Conservation (phyloP, 2,888 invertebrate genomes). For the Orthosia incerta region DNA sequence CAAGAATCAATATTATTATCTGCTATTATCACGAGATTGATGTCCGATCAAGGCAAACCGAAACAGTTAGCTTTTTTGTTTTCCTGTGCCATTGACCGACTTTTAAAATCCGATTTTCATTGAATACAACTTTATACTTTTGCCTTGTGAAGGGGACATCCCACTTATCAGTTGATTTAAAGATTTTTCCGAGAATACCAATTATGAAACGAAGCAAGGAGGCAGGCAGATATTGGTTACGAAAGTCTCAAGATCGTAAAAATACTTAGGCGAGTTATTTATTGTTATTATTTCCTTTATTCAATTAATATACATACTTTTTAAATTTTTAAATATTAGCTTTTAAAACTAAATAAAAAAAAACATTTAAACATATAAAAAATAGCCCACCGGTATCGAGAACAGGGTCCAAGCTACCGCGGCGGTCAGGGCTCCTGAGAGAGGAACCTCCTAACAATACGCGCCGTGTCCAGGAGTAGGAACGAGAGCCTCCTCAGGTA, state of each 20-base stretch:
- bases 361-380: too few relatives aligned
- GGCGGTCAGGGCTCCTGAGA: too few relatives aligned
- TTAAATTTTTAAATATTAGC: too few relatives aligned
- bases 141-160: slow-evolving; percentile 7
- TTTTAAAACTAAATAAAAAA: too few relatives aligned
- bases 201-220: neutral
- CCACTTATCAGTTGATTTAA: slow-evolving; percentile 8
- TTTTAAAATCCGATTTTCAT: slow-evolving; percentile 15
- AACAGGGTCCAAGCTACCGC: too few relatives aligned
- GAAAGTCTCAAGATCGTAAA: neutral
- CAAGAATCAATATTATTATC: neutral
- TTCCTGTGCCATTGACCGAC: slow-evolving; percentile 33
- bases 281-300: too few relatives aligned
- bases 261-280: too few relatives aligned
- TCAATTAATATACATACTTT: too few relatives aligned
- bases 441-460: too few relatives aligned
- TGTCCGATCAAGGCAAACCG: neutral
- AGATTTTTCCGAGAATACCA: neutral
- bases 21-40: neutral
- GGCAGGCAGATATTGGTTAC: neutral
- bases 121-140: neutral
- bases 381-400: too few relatives aligned
- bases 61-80: slow-evolving; percentile 13
- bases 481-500: too few relatives aligned
- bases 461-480: too few relatives aligned